Evolutionary conservation across 2,113 vertebrate species (phyloP), one percentile per base, ranked within the genome.

Genomic region (Melanerpes aurifrons): DNA sequence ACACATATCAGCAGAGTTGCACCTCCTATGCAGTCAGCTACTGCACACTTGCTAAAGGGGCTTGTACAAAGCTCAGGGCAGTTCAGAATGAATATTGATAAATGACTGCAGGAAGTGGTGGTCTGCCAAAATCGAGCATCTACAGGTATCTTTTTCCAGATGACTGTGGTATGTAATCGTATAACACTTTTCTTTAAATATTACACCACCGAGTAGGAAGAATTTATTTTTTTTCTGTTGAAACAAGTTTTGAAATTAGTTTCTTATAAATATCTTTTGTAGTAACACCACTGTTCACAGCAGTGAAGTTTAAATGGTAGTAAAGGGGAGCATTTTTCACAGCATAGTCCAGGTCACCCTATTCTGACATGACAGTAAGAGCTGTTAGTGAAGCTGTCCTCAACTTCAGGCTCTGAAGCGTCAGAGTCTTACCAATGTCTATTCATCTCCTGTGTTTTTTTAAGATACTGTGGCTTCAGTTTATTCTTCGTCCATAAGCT

Each of bases 281-380:
- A 31, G 32, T 69, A 90, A 73, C 56, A 31, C 10, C 22, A 19
- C 43, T 92, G 50, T 10, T 94, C 58, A 50, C 15, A 89, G 45
- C 50, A 82, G 40, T 76, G 40, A 68, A 96, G 96, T 78, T 71
- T 85, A 96, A 92, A 92, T 63, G 12, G 61, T 17, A 70, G 74
- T 12, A 24, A 93, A 92, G 45, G 15, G 35, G 35, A 82, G 78
- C 3, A 76, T 93, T 86, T 87, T 78, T 82, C 68, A 50, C 61
- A 85, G 31, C 28, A 22, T 47, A 59, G 26, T 89, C 32, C 25
- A 69, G 85, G 53, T 71, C 70, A 88, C 40, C 35, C 59, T 76
- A 18, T 69, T 92, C 69, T 75, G 50, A 82, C 48, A 68, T 61
- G n/a, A 62, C 45, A 88, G 58, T 1, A 2, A 86, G 37, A 69